These are phyloP conservation scores for Zaprionus obscuricornis DNA, from an alignment of 2,888 invertebrate species.

Conservation along the genomic window DNA sequence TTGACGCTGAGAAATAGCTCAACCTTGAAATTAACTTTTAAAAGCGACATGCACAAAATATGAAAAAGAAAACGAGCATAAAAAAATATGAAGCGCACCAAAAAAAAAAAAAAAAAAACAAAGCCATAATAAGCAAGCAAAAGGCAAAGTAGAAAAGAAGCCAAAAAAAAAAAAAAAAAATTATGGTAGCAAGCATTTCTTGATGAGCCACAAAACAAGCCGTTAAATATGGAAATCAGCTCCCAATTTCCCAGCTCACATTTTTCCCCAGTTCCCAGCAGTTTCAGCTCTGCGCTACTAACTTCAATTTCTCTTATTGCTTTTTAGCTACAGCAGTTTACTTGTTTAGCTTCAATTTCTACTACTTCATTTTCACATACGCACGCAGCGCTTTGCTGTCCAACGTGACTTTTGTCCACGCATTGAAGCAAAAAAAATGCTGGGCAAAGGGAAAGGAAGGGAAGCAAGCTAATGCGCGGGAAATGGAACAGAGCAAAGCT, in stretches of 20 bases:
- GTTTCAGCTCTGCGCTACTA: too few relatives aligned
- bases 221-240: conserved; percentile 59
- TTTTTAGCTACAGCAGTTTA: too few relatives aligned
- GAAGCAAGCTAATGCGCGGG: too few relatives aligned
- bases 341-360: not conserved
- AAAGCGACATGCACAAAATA: conserved; percentile 51
- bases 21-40: conserved; percentile 79
- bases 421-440: too few relatives aligned
- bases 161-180: conserved; percentile 20
- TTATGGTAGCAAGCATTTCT: conserved; percentile 14
- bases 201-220: conserved; percentile 51
- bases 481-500: not conserved
- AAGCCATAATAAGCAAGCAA: conserved; percentile 5
- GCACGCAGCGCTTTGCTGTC: not conserved
- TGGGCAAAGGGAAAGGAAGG: too few relatives aligned
- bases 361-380: not conserved
- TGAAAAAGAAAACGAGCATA: conserved; percentile 32
- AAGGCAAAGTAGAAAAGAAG: conserved; percentile 4
- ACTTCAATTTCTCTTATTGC: too few relatives aligned
- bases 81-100: conserved; percentile 8
- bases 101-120: conserved; percentile 6
- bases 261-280: too few relatives aligned
- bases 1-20: conserved; percentile 53
- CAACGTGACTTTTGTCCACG: too few relatives aligned
- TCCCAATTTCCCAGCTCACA: too few relatives aligned